phyloP scores from a whole-genome alignment of 2,113 vertebrate genomes.

The Lagenorhynchus albirostris region DNA sequence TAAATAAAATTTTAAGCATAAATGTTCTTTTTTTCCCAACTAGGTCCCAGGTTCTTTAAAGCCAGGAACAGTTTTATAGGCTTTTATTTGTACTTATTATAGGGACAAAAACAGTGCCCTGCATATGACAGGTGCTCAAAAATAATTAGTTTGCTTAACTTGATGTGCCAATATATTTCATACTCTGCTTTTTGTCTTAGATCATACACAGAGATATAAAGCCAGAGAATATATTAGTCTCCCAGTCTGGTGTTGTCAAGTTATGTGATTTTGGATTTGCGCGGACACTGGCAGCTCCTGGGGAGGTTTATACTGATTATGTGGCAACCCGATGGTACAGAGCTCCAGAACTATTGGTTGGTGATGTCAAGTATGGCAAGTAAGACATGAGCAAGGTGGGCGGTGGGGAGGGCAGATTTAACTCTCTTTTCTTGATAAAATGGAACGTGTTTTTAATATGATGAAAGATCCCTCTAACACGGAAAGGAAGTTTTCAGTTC shows the following conservation, averaged over 20 bases:
- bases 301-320: constrained; percentile 91
- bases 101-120: background rate
- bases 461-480: background rate
- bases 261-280: constrained; percentile 96
- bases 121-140: background rate
- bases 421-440: background rate
- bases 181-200: constrained; percentile 75
- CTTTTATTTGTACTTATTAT: background rate
- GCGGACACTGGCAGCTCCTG: constrained; percentile 83
- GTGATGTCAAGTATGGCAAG: constrained; percentile 93
- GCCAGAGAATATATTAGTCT: constrained; percentile 95
- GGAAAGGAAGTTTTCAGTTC: background rate
- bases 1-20: background rate
- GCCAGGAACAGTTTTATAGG: background rate
- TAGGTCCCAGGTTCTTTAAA: background rate
- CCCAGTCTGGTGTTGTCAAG: constrained; percentile 90
- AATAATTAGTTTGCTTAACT: background rate
- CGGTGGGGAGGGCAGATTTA: background rate
- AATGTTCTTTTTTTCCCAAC: background rate
- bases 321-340: constrained; percentile 95
- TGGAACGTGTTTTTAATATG: background rate
- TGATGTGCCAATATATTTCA: background rate
- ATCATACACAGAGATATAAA: constrained; percentile 95
- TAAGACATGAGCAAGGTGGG: constrained; percentile 70
- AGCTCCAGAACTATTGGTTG: constrained; percentile 93